Conservation (phyloP, 2,113 vertebrate genomes). For the Rhynchomys soricoides region DNA sequence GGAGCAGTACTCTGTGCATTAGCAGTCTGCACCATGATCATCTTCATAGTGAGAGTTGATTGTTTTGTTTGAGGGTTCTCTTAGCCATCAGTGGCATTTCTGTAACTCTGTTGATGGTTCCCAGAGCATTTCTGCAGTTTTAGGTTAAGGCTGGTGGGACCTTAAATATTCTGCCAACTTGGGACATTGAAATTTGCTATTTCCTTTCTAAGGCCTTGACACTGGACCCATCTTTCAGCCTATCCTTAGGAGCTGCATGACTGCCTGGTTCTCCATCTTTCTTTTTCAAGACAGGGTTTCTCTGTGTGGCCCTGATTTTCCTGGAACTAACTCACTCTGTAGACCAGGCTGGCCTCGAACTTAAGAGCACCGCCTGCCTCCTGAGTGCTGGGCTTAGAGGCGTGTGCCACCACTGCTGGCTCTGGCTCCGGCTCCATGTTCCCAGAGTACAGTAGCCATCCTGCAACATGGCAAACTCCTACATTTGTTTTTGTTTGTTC, state of each 20-base stretch:
- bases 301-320: not conserved
- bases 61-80: conserved; percentile 72
- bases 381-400: not conserved
- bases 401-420: not conserved
- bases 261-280: not conserved
- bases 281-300: not conserved
- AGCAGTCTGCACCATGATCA: conserved; percentile 68
- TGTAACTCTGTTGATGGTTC: conserved; percentile 82
- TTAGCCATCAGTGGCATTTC: conserved; percentile 19
- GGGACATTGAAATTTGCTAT: conserved; percentile 46
- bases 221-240: not conserved
- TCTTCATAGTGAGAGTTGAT: conserved; percentile 60
- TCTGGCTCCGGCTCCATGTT: not conserved
- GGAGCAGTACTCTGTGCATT: conserved; percentile 68
- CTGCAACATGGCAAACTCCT: not conserved
- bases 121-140: conserved; percentile 85
- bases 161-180: not conserved
- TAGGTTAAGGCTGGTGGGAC: conserved; percentile 54
- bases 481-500: not conserved
- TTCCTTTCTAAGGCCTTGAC: conserved; percentile 77
- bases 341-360: not conserved
- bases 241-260: not conserved
- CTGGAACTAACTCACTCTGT: not conserved
- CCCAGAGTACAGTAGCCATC: too few relatives aligned
- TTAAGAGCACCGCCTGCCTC: not conserved